These are phyloP conservation scores for Argya squamiceps DNA, from an alignment of 2,797 vertebrate genomes.

Conservation along the genomic window DNA sequence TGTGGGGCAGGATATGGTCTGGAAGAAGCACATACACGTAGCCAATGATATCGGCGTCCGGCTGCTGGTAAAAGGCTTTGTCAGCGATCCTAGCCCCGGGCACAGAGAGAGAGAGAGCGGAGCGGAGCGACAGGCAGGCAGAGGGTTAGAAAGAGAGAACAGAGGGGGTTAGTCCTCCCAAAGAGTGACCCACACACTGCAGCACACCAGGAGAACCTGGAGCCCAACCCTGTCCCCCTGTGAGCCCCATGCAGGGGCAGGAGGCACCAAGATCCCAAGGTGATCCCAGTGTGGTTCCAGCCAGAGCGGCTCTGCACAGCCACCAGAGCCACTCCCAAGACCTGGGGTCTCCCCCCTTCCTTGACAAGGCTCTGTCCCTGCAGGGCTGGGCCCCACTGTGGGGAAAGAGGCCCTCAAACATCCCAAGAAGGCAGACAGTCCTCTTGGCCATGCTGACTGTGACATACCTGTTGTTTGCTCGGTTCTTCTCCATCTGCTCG, in stretches of 20 bases:
- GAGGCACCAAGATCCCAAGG: background rate
- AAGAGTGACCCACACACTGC: background rate
- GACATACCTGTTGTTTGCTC: conserved; percentile 91
- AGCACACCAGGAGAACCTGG: background rate
- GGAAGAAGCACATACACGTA: conserved; percentile 91
- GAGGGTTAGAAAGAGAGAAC: conserved; percentile 76
- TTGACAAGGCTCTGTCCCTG: background rate
- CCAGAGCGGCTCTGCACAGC: background rate
- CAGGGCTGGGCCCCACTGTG: background rate
- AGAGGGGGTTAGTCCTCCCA: conserved; percentile 63
- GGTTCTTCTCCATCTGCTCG: conserved; percentile 97
- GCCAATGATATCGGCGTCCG: conserved; percentile 97
- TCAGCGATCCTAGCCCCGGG: conserved; percentile 90
- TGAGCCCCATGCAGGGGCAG: rapidly evolving
- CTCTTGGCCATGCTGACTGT: rapidly evolving
- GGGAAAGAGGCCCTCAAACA: background rate
- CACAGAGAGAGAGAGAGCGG: conserved; percentile 59
- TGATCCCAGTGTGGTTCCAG: background rate
- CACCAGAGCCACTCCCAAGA: rapidly evolving
- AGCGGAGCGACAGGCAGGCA: conserved; percentile 68
- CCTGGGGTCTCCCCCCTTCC: background rate
- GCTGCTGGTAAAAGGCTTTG: conserved; percentile 99
- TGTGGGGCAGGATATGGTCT: background rate
- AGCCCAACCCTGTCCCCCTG: background rate
- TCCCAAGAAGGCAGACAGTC: background rate